phyloP scores from a whole-genome alignment of 2,888 invertebrate genomes.

The Ctena decussata region DNA sequence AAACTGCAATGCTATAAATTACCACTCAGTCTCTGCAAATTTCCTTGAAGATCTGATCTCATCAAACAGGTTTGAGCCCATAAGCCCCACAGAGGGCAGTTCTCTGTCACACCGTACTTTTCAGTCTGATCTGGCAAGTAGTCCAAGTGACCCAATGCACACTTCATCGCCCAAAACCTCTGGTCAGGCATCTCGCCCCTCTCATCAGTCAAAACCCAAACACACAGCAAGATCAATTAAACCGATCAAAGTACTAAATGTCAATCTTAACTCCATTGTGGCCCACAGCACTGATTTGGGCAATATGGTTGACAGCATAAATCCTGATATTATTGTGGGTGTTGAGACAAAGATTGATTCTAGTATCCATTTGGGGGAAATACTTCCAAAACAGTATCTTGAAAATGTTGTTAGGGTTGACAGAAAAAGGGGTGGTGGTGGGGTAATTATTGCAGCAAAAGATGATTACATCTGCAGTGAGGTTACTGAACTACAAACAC shows the following conservation, averaged over 20 bases:
- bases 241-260: slow-evolving; percentile 11
- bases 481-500: slow-evolving; percentile 1
- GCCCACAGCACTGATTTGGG: not conserved
- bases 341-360: slow-evolving; percentile 12
- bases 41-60: slow-evolving; percentile 1
- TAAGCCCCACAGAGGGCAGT: slow-evolving; percentile 2
- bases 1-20: slow-evolving; percentile 8
- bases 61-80: slow-evolving; percentile 15
- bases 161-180: slow-evolving; percentile 5
- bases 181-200: not conserved
- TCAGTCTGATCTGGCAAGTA: not conserved
- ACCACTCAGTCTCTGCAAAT: slow-evolving; percentile 1
- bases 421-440: slow-evolving; percentile 11
- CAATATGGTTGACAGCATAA: slow-evolving; percentile 8
- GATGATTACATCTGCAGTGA: slow-evolving; percentile 17
- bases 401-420: slow-evolving; percentile 20
- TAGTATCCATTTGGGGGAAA: slow-evolving; percentile 1
- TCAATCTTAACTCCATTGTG: slow-evolving; percentile 3
- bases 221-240: slow-evolving; percentile 10
- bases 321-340: too few species aligned
- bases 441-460: slow-evolving; percentile 13
- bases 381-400: slow-evolving; percentile 11
- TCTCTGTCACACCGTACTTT: not conserved
- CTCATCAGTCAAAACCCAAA: slow-evolving; percentile 2
- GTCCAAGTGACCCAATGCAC: slow-evolving; percentile 1